phyloP scores from a whole-genome alignment of 2,113 vertebrate genomes.

The Stictonetta naevosa region DNA sequence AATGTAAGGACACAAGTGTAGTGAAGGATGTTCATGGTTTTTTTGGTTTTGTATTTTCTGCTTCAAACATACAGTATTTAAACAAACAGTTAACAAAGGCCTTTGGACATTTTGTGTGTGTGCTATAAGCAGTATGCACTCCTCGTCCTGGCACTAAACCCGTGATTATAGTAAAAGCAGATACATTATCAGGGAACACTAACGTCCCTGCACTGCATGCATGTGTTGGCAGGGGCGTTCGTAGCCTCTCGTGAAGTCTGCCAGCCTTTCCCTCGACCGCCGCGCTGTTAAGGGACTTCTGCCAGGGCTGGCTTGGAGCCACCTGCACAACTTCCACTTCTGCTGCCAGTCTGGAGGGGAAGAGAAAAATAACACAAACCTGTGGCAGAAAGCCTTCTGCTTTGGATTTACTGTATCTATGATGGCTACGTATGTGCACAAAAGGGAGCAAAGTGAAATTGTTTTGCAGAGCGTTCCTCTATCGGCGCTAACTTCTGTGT shows the following conservation, averaged over 20 bases:
- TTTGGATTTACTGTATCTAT: not conserved
- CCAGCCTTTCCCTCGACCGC: slow-evolving; percentile 12
- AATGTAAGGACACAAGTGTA: not conserved
- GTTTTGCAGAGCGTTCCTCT: not conserved
- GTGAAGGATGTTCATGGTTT: not conserved
- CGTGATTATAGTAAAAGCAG: not conserved
- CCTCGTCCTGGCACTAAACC: not conserved
- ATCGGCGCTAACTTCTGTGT: not conserved
- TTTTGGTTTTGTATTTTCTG: too few relatives aligned
- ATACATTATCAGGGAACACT: not conserved
- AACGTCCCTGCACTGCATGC: not conserved
- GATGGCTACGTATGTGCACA: not conserved
- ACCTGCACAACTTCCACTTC: not conserved
- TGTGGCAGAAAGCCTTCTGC: not conserved
- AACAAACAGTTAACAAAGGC: not conserved
- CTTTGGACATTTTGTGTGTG: not conserved
- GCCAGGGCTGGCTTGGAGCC: not conserved
- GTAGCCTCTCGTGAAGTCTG: not conserved
- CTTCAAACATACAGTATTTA: not conserved
- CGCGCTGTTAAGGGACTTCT: not conserved
- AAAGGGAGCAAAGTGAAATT: not conserved
- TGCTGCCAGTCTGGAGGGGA: not conserved
- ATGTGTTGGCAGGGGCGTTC: not conserved
- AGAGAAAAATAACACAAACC: not conserved
- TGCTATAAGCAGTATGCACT: not conserved